phyloP scores from a whole-genome alignment of 2,113 vertebrate genomes.

The Anas platyrhynchos region DNA sequence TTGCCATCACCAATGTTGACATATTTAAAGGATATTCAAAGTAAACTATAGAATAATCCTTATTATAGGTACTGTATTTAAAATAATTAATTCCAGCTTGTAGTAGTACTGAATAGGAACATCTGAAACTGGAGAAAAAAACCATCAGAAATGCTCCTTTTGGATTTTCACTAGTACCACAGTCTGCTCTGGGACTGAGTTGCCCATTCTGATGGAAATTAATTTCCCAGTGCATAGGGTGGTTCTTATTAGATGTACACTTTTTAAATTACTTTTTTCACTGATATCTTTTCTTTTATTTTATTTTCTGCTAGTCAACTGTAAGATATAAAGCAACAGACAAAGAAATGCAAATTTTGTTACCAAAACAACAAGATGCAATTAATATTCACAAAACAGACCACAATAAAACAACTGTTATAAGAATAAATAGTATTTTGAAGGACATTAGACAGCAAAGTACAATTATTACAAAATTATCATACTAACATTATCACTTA shows the following conservation, averaged over 20 bases:
- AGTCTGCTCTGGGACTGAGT: not conserved
- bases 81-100: not conserved
- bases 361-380: not conserved
- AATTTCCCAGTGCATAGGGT: not conserved
- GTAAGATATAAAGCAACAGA: not conserved
- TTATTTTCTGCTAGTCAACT: not conserved
- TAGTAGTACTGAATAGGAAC: not conserved
- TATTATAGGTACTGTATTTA: not conserved
- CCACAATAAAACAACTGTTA: not conserved
- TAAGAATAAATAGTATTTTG: not conserved
- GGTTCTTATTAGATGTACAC: not conserved
- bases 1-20: not conserved
- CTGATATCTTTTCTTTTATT: not conserved
- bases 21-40: not conserved
- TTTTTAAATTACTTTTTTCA: not conserved
- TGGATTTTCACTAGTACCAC: not conserved
- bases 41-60: not conserved
- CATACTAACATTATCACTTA: not conserved
- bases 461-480: not conserved
- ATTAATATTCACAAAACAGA: not conserved
- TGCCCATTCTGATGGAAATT: not conserved
- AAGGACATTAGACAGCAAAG: not conserved
- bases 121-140: slow-evolving; percentile 6
- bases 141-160: not conserved
- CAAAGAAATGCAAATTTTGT: not conserved